Conservation (phyloP, 2,797 vertebrate genomes). For the Mergus octosetaceus region DNA sequence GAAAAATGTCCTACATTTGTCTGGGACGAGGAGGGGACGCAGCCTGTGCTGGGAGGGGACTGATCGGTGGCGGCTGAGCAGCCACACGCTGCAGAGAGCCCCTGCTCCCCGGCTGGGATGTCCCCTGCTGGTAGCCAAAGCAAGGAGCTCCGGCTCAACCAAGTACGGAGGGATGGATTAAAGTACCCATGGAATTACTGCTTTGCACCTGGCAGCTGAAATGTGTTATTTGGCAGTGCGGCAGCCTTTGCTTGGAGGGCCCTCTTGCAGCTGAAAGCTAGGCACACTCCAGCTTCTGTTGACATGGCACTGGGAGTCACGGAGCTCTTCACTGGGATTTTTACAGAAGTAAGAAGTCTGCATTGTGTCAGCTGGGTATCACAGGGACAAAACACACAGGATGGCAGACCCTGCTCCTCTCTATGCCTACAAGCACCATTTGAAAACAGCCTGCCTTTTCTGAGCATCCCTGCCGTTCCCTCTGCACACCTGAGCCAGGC, state of each 20-base stretch:
- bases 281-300: neutral
- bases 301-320: neutral
- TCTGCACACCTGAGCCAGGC: neutral
- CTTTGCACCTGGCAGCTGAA: neutral
- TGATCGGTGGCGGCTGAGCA: neutral
- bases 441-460: neutral
- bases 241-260: neutral
- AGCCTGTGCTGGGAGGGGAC: no score
- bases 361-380: accelerated
- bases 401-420: neutral
- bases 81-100: neutral
- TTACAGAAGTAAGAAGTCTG: neutral
- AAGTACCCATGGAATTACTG: neutral
- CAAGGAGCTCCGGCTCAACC: neutral
- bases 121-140: neutral
- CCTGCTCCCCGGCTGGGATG: neutral
- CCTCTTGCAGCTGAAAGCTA: neutral
- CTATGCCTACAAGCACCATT: accelerated
- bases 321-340: neutral
- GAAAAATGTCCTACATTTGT: neutral
- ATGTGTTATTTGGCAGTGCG: neutral
- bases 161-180: neutral
- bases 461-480: neutral
- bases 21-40: no score
- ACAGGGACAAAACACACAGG: accelerated